phyloP scores from a whole-genome alignment of 2,888 invertebrate species.

The Rapana venosa region DNA sequence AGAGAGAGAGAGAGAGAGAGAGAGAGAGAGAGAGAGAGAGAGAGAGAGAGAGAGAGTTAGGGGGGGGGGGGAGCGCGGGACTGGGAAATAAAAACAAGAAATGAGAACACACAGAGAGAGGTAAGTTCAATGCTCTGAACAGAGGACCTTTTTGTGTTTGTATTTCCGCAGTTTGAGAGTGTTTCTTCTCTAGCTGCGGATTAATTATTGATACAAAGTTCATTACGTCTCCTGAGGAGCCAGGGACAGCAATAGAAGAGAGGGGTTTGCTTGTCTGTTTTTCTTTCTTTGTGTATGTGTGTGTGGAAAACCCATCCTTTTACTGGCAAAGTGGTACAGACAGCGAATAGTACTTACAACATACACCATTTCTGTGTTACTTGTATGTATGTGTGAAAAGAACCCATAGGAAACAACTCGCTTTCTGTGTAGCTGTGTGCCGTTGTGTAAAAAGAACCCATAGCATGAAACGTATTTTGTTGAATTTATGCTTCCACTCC shows the following conservation, averaged over 20 bases:
- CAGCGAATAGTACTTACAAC: no score
- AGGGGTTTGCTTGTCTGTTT: background rate
- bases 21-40: slow-evolving; percentile 21
- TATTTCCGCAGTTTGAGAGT: background rate
- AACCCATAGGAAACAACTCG: no score
- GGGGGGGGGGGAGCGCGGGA: background rate
- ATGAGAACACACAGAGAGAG: background rate
- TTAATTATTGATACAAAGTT: no score
- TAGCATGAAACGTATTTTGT: no score
- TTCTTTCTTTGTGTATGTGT: background rate
- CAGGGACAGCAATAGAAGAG: no score
- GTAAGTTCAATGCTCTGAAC: background rate
- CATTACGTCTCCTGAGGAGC: no score
- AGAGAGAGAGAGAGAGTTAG: slow-evolving; percentile 11
- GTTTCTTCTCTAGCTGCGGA: background rate
- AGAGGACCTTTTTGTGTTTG: background rate
- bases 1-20: slow-evolving; percentile 21
- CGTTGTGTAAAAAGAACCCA: no score
- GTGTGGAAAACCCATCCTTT: background rate
- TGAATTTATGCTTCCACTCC: no score
- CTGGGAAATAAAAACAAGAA: background rate
- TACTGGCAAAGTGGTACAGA: no score
- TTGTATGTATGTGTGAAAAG: no score
- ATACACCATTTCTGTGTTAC: no score
- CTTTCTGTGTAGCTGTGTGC: no score